Base-by-base conservation (phyloP, 2,888 invertebrate species). In the Drosophila longiperda region DNA sequence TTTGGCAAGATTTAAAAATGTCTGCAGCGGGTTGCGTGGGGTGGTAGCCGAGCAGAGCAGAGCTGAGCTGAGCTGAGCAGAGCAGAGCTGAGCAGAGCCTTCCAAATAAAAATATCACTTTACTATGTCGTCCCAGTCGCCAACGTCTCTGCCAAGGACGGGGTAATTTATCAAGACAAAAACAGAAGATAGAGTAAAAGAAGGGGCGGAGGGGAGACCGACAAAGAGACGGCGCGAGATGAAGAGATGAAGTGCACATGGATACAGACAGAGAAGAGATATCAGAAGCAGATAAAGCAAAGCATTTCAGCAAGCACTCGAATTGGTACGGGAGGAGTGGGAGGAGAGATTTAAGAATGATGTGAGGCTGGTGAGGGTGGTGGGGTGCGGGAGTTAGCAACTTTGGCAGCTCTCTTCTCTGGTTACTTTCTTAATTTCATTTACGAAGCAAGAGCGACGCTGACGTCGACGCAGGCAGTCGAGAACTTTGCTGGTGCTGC, bases 391-490 rank as follows among this genome's bases (percentile, higher is more conserved):
- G 23, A 48, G 55, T 26, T 29, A 49, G 75, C 70, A 76, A 76
- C 81, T 79, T 83, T 73, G 74, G 73, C 54, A 79, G 75, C 60
- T 49, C 60, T 66, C 77, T 67, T 90, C 89, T 86, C 88, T 76
- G 90, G 86, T 87, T 87, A 87, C 90, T 87, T 90, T 87, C 90
- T 87, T 87, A 87, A 87, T 87, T 90, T 87, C 89, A 87, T 87
- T 87, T 90, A 80, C 82, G 80, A 66, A 74, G 74, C 64, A 64
- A 72, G 73, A 54, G 72, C 70, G 70, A 70, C 72, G 78, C 29
- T 36, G 34, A 48, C 77, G 50, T 20, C 66, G 42, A 59, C 59
- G 74, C 42, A 32, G 33, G 45, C 63, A 66, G 77, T 63, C 73
- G 60, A 66, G 63, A 75, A 71, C 75, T 69, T 66, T 69, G 23